These are phyloP conservation scores for Balanococcus diminutus DNA, from an alignment of 2,888 invertebrate species.

Conservation along the genomic window DNA sequence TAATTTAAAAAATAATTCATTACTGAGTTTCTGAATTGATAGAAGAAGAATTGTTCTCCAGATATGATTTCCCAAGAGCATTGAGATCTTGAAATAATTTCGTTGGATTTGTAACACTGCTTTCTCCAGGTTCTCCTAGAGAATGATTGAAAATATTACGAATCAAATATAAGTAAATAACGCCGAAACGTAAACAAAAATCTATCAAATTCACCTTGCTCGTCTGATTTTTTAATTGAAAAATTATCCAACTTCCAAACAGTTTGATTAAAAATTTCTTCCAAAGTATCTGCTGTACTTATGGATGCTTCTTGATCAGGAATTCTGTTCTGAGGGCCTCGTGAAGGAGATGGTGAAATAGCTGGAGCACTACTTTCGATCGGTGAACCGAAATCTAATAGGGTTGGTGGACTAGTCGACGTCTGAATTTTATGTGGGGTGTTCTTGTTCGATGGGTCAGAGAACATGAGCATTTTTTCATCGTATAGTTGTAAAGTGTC, in stretches of 20 bases:
- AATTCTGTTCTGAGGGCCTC: constrained; percentile 32
- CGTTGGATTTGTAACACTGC: not conserved
- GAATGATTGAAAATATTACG: not conserved
- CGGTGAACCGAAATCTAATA: constrained; percentile 65
- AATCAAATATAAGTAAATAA: not conserved
- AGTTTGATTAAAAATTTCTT: constrained; percentile 64
- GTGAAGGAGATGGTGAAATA: constrained; percentile 30
- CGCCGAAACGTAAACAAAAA: not conserved
- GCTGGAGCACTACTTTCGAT: constrained; percentile 59
- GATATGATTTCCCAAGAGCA: constrained; percentile 45
- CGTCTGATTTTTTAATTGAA: not conserved
- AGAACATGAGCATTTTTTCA: not conserved
- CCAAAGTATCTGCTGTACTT: constrained; percentile 64
- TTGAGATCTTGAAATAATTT: constrained; percentile 55
- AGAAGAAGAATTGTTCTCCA: not conserved
- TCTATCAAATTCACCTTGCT: not conserved
- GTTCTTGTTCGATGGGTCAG: not conserved
- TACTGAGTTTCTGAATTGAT: not conserved
- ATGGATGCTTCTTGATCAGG: constrained; percentile 56
- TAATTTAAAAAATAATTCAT: not conserved
- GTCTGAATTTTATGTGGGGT: not conserved
- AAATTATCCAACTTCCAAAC: constrained; percentile 55
- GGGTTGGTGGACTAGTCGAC: constrained; percentile 51
- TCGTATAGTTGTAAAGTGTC: constrained; percentile 49
- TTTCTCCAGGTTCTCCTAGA: not conserved